Percentiles rank a stretch among this genome's conserved stretches.
phyloP scores from a whole-genome alignment of 1,140 invertebrate species.

The Scaptomyza graminum region DNA sequence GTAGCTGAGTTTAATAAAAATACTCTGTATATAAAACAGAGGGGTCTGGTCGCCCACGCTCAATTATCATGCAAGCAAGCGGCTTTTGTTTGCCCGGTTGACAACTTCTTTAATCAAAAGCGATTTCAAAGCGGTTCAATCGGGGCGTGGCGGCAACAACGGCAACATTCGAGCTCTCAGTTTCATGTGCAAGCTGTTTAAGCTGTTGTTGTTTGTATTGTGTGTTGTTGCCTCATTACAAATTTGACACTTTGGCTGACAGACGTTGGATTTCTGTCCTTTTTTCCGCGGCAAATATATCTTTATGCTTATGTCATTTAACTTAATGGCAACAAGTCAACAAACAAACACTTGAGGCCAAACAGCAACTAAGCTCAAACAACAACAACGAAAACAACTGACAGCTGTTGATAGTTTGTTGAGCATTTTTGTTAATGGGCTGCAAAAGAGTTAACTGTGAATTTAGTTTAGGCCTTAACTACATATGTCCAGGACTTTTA shows the following conservation, averaged over 20 bases:
- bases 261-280: slow-evolving; percentile 66
- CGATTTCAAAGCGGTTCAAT: slow-evolving; percentile 39
- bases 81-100: slow-evolving; percentile 51
- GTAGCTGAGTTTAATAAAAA: slow-evolving; percentile 11
- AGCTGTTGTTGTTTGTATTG: slow-evolving; percentile 9
- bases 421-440: slow-evolving; percentile 32
- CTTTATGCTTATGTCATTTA: slow-evolving; percentile 81
- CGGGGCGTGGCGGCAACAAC: slow-evolving; percentile 53
- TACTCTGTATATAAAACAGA: background rate
- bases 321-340: slow-evolving; percentile 68
- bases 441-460: slow-evolving; percentile 18
- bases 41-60: slow-evolving; percentile 53
- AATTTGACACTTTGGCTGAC: slow-evolving; percentile 79
- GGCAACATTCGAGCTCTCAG: slow-evolving; percentile 3
- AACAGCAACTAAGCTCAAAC: slow-evolving; percentile 7
- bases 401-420: slow-evolving; percentile 61
- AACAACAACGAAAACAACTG: slow-evolving; percentile 11
- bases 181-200: slow-evolving; percentile 4
- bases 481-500: background rate
- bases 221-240: slow-evolving; percentile 66
- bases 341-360: slow-evolving; percentile 33
- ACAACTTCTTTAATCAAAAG: slow-evolving; percentile 79
- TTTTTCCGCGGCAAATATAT: slow-evolving; percentile 51
- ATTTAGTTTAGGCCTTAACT: slow-evolving; percentile 18
- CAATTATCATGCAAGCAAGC: slow-evolving; percentile 57